These are phyloP conservation scores for Eugnorisma glareosa DNA, from an alignment of 2,888 invertebrate species.

Conservation along the genomic window DNA sequence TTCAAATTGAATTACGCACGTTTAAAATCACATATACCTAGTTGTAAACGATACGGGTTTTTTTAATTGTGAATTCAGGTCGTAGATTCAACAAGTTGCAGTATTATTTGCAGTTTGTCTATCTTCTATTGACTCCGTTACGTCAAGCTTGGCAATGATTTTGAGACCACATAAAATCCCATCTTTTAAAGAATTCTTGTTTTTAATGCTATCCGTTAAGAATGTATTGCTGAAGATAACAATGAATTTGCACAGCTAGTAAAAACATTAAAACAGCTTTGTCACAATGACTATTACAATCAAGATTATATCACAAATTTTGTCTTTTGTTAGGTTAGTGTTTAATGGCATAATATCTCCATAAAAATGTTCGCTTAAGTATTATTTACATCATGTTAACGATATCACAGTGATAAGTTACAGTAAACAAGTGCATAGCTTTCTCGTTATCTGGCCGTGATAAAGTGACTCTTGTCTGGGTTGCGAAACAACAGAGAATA, in stretches of 20 bases:
- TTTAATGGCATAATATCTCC: conserved; percentile 3
- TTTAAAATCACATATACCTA: conserved; percentile 26
- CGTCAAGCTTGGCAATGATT: background rate
- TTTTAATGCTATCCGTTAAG: background rate
- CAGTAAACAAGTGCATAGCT: conserved; percentile 61
- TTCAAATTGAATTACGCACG: conserved; percentile 33
- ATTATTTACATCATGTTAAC: conserved; percentile 36
- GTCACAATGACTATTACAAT: conserved; percentile 7
- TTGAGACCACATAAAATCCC: background rate
- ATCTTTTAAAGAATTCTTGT: background rate
- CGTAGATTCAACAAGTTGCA: conserved; percentile 45
- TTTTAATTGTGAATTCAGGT: conserved; percentile 43
- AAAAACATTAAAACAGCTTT: conserved; percentile 3
- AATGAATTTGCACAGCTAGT: conserved; percentile 2
- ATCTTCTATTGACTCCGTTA: conserved; percentile 17
- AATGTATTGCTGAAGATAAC: background rate
- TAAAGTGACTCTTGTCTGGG: conserved; percentile 32
- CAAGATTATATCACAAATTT: background rate
- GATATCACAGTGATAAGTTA: conserved; percentile 47
- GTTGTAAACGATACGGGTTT: conserved; percentile 26
- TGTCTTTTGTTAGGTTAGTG: conserved; percentile 1
- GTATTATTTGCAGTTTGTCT: conserved; percentile 23
- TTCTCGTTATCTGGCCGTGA: conserved; percentile 56
- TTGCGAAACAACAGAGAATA: conserved; percentile 43
- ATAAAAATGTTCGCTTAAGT: conserved; percentile 30